Base-by-base conservation (phyloP, 2,113 vertebrate genomes). In the Mobula hypostoma region DNA sequence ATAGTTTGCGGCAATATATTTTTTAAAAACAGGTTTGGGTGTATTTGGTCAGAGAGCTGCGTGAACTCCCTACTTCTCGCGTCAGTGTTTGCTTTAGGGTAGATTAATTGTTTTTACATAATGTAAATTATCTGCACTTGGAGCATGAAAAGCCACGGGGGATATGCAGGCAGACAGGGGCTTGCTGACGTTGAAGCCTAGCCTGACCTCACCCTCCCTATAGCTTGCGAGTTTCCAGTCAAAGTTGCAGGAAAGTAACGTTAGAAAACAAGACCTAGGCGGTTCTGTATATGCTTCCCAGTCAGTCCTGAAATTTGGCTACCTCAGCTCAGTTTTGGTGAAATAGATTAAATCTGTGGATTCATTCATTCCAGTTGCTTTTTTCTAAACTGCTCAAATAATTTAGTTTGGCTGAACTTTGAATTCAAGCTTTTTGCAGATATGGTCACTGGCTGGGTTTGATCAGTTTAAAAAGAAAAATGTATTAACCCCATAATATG, bases 341-440 rank as follows among this genome's bases (percentile, higher is more conserved):
- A 70, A 36, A 48, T 8, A 40, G 36, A 27, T 70, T 40, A 19
- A 74, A 21, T 32, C 36, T 12, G 7, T 36, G 7, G 32, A 40
- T 7, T 48, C 6, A 14, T 3, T 36, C 66, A 74, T 27, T n/a
- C 58, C 14, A 17, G 19, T 66, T 79, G n/a, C 11, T 79, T 21
- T 79, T 36, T 77, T 85, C 40, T 7, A 11, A 36, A 72, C 11
- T 93, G 90, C 70, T 48, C 36, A 21, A 40, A 68, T 40, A 32
- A 14, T 8, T 91, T 32, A 72, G 90, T 93, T 93, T 72, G 66
- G 68, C 90, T 93, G 90, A 74, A 74, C 63, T 74, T 74, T 21
- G 72, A 93, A 40, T 72, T 24, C 56, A 88, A 27, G 82, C 68
- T 72, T 74, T 27, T 40, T 74, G 63, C 68, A 93, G 19, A 40